A percentile compares a stretch with the other conserved stretches of the same genome.
Conservation (phyloP, 1,140 invertebrate species). For the Drosophila persimilis region DNA sequence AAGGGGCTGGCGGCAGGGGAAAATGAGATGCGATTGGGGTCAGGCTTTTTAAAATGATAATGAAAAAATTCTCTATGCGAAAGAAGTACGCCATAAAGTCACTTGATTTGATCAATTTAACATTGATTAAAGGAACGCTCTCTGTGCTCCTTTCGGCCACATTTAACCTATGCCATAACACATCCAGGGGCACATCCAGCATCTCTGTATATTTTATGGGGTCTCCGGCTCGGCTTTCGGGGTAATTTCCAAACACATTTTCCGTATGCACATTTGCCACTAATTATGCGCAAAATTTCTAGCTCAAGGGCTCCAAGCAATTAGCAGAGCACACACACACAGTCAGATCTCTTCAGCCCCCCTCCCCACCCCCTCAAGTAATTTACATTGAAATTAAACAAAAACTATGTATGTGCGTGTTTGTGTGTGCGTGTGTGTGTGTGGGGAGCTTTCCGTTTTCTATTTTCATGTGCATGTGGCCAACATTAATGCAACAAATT, state of each 20-base stretch:
- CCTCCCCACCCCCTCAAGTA: conserved; percentile 50
- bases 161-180: conserved; percentile 17
- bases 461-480: conserved; percentile 66
- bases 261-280: conserved; percentile 77
- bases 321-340: conserved; percentile 61
- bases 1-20: not conserved
- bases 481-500: conserved; percentile 80
- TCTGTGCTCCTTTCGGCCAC: too few relatives aligned
- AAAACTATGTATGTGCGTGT: conserved; percentile 56
- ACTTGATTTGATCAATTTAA: conserved; percentile 5
- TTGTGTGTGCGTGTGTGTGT: conserved; percentile 7
- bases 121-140: conserved; percentile 11
- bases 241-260: conserved; percentile 60
- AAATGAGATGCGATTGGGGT: not conserved
- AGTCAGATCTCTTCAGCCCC: not conserved
- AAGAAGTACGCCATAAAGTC: not conserved
- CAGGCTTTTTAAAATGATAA: conserved; percentile 10
- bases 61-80: not conserved
- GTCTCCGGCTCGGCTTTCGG: conserved; percentile 20
- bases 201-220: not conserved
- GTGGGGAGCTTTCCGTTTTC: not conserved
- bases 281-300: conserved; percentile 81
- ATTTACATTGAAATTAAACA: conserved; percentile 81
- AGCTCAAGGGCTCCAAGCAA: conserved; percentile 77
- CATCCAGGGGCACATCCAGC: not conserved